Base-by-base conservation (phyloP, 1,140 invertebrate genomes). In the Drosophila rhopaloa region DNA sequence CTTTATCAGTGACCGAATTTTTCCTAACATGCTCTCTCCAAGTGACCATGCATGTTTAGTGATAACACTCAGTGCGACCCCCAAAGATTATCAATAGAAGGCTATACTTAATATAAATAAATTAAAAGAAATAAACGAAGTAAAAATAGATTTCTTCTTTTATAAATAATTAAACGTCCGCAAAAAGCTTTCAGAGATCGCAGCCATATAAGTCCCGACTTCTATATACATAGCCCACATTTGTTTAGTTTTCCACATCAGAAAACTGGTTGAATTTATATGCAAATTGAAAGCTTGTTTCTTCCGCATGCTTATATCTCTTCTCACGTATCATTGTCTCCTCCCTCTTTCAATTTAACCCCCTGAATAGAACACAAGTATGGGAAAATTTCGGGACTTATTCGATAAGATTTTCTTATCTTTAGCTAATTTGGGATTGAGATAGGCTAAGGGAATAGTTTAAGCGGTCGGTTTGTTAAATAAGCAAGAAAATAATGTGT, bases 291-390 rank as follows among this genome's bases (percentile, higher is more conserved):
- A 75, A 41, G 59, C 32, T 74, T 16, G 44, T 43, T 73, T 57
- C 40, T 75, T 75, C 71, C 71, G 59, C 72, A 74, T 74, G 27
- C 58, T 74, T 43, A 75, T 74, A 59, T 63, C 47, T 16, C 47
- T 47, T 47, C 66, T 60, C n/a, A 46, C 35, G 55, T 60, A 32
- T 16, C 16, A 51, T 46, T 27, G 47, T 24, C 24, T 38, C 59
- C 35, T 14, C 48, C 38, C 37, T 37, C 51, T 35, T 43, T 16
- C 16, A 40, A 48, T 27, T 71, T 71, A 71, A 71, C 65, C 51
- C 67, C 29, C 9, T 70, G 1, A 4, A 24, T 24, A 24, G 24
- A 24, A 2, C 4, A 38, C 2, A n/a, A 7, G 13, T 6, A 29
- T 4, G 4, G 7, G 2, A 27, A 8, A 29, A 29, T 27, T 27